Percentiles rank a stretch among this genome's conserved stretches.
These are phyloP conservation scores for Leptinotarsa tumamoca DNA, from an alignment of 2,888 invertebrate genomes.

Conservation along the genomic window DNA sequence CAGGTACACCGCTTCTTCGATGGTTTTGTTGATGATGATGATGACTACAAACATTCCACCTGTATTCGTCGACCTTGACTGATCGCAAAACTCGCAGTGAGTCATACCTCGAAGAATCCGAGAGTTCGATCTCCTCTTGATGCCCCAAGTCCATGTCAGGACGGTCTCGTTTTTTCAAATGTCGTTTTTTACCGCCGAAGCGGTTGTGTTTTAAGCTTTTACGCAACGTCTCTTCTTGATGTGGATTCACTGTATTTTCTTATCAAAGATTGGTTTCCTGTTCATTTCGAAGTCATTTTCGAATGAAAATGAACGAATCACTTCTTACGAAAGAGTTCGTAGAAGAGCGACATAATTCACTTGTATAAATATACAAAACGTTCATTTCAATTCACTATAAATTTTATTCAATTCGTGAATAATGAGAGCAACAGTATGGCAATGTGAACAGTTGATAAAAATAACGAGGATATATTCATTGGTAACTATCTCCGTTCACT, in stretches of 20 bases:
- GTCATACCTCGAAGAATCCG: conserved; percentile 34
- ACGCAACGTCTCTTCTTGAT: not conserved
- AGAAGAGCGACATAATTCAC: too few species aligned
- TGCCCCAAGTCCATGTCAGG: conserved; percentile 27
- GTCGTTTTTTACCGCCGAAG: conserved; percentile 2
- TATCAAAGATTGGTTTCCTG: conserved; percentile 8
- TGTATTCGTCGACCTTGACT: conserved; percentile 43
- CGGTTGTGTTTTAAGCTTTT: not conserved
- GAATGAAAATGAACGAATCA: conserved; percentile 8
- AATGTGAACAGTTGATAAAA: too few species aligned
- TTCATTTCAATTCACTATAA: too few species aligned
- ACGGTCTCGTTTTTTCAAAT: conserved; percentile 20
- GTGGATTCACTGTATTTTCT: conserved; percentile 1
- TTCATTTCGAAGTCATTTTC: not conserved
- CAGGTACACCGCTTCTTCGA: not conserved
- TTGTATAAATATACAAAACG: too few species aligned
- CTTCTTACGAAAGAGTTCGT: not conserved
- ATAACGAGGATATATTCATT: too few species aligned
- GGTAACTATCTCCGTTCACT: too few species aligned
- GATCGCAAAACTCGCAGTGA: conserved; percentile 34
- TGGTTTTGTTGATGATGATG: conserved; percentile 22
- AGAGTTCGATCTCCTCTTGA: conserved; percentile 41
- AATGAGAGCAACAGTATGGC: too few species aligned
- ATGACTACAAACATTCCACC: conserved; percentile 28
- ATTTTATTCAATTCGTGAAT: too few species aligned